phyloP scores from a whole-genome alignment of 2,797 vertebrate species.

The Lithobates pipiens region DNA sequence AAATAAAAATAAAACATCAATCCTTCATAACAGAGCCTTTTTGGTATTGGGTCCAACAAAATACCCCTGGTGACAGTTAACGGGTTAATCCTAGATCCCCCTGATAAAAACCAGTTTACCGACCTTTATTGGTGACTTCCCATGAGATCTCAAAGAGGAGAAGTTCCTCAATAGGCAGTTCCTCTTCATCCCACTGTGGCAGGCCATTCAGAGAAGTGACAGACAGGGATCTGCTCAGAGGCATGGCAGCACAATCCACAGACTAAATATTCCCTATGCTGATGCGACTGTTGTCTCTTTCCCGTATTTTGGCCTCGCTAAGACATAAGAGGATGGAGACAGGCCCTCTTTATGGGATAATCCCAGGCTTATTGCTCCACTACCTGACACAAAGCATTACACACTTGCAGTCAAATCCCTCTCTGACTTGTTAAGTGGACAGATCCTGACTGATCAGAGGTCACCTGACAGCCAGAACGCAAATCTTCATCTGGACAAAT shows the following conservation, averaged over 20 bases:
- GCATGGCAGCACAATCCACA: slow-evolving; percentile 76
- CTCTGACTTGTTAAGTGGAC: slow-evolving; percentile 31
- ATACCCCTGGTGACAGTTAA: no score
- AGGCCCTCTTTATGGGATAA: slow-evolving; percentile 23
- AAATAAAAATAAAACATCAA: no score
- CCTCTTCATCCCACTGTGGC: slow-evolving; percentile 86
- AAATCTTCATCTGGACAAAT: not conserved
- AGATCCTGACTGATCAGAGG: slow-evolving; percentile 35
- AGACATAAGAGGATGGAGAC: slow-evolving; percentile 19
- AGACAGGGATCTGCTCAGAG: slow-evolving; percentile 87
- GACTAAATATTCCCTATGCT: no score
- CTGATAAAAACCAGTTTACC: slow-evolving; percentile 56
- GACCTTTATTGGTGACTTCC: slow-evolving; percentile 98
- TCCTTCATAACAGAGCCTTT: no score
- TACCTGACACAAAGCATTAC: slow-evolving; percentile 49
- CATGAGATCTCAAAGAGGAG: slow-evolving; percentile 94
- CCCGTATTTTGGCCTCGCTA: not conserved
- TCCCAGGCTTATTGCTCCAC: slow-evolving; percentile 29
- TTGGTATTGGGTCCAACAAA: no score
- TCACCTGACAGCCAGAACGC: not conserved
- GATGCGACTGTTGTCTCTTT: not conserved
- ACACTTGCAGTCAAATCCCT: slow-evolving; percentile 2
- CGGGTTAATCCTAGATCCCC: no score
- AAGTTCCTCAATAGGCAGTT: slow-evolving; percentile 86
- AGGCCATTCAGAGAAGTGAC: slow-evolving; percentile 90